These are phyloP conservation scores for human (Homo sapiens) DNA, from an alignment of 2,113 vertebrate species.

Conservation along the genomic window GRCh38 chr2:43420001-43420500, in stretches of 20 bases:
- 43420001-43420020: neutral
- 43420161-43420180: neutral
- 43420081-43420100: neutral
- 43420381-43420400: conserved; percentile 8
- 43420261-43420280: neutral
- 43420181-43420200: neutral
- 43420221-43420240: neutral
- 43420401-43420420: conserved; percentile 49
- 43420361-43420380: conserved; percentile 37
- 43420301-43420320: neutral
- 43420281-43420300: neutral
- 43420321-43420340: conserved; percentile 3
- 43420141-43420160: neutral
- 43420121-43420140: neutral
- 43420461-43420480: conserved; percentile 38
- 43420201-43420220: neutral
- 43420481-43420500: conserved; percentile 65
- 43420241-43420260: neutral
- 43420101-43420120: neutral
- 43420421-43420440: conserved; percentile 50
- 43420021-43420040: neutral
- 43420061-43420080: neutral
- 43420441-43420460: conserved; percentile 48
- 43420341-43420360: neutral
- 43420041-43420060: neutral